phyloP scores from a whole-genome alignment of 2,113 vertebrate species.

The Dinomys branickii region DNA sequence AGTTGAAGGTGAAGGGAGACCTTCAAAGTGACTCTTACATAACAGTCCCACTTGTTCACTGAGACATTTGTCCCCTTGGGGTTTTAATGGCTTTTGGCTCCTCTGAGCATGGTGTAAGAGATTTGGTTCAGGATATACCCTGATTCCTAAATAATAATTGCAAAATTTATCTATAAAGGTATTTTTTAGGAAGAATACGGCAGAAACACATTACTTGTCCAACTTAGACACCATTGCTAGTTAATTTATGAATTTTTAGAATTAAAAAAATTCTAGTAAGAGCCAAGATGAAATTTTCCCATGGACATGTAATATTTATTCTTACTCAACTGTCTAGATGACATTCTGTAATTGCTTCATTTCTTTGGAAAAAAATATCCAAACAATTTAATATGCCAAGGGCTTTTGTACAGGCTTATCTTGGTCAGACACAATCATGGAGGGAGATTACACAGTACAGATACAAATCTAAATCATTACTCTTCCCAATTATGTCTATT shows the following conservation, averaged over 20 bases:
- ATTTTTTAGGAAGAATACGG: background rate
- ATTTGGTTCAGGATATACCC: background rate
- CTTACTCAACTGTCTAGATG: conserved; percentile 71
- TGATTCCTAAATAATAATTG: background rate
- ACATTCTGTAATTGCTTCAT: conserved; percentile 69
- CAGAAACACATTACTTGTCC: conserved; percentile 18
- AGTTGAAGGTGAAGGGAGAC: background rate
- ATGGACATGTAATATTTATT: conserved; percentile 58
- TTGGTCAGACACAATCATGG: background rate
- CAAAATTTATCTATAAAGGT: conserved; percentile 9
- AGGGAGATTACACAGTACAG: conserved; percentile 3
- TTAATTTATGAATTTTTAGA: conserved; percentile 40
- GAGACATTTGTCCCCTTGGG: conserved; percentile 19
- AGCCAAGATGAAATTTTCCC: conserved; percentile 58
- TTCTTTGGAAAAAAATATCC: conserved; percentile 64
- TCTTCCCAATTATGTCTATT: conserved; percentile 35
- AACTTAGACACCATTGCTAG: conserved; percentile 3
- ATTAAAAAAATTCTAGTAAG: conserved; percentile 48
- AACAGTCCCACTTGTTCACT: background rate
- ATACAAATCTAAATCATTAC: conserved; percentile 41
- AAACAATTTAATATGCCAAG: conserved; percentile 62
- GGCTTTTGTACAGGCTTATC: conserved; percentile 65
- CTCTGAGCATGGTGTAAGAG: background rate
- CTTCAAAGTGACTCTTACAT: background rate
- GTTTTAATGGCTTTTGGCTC: conserved; percentile 32